Evolutionary conservation across 2,113 vertebrate genomes (phyloP).

Genomic region (Scomber japonicus): DNA sequence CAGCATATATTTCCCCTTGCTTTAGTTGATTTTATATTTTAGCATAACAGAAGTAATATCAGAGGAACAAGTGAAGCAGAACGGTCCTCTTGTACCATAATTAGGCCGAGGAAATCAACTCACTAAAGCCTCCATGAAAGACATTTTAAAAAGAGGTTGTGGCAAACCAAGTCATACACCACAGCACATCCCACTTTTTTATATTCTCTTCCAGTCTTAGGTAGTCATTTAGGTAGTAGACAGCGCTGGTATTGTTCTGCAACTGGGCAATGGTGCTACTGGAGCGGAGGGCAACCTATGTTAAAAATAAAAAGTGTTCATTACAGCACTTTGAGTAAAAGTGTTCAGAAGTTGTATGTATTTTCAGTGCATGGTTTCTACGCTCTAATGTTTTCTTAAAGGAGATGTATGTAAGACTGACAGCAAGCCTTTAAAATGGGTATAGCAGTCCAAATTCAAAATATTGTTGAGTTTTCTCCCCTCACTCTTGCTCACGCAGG

Average conservation of each 20-base stretch:
- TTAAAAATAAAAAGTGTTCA: conserved; percentile 16
- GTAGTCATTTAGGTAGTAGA: background rate
- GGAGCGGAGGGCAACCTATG: conserved; percentile 15
- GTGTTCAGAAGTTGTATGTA: too few species aligned
- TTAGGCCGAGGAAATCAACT: conserved; percentile 15
- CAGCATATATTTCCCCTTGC: background rate
- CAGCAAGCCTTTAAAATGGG: too few species aligned
- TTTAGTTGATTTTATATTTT: background rate
- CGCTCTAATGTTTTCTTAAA: too few species aligned
- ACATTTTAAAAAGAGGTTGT: background rate
- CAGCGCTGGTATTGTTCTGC: background rate
- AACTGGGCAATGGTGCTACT: conserved; percentile 24
- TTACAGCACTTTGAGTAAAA: background rate
- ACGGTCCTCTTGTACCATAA: conserved; percentile 18
- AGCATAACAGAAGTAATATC: conserved; percentile 3
- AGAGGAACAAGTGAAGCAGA: conserved; percentile 23
- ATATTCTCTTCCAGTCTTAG: background rate
- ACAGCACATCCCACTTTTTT: background rate
- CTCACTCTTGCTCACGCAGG: too few species aligned
- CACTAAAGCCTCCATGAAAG: conserved; percentile 1
- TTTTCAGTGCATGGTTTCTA: too few species aligned
- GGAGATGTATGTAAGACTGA: too few species aligned
- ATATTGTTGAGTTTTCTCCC: too few species aligned
- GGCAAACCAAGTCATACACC: background rate
- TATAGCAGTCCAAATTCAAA: too few species aligned